phyloP scores from a whole-genome alignment of 1,140 invertebrate genomes.

The Scaptomyza hsui region DNA sequence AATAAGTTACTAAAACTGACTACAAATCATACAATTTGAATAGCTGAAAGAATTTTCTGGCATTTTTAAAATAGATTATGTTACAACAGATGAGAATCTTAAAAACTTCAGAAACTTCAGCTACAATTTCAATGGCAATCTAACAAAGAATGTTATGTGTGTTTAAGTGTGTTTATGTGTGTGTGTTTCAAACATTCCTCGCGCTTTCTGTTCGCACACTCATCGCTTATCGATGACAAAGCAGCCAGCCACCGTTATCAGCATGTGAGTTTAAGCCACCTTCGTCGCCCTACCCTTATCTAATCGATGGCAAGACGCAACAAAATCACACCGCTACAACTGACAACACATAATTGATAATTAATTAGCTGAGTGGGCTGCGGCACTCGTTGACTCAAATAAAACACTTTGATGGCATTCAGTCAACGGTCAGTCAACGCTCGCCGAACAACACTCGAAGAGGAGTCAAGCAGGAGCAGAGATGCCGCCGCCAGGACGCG shows the following conservation, averaged over 20 bases:
- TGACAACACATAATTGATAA: slow-evolving; percentile 64
- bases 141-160: not conserved
- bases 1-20: not conserved
- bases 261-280: slow-evolving; percentile 26
- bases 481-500: slow-evolving; percentile 71
- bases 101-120: no score
- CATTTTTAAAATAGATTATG: no score
- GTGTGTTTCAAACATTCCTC: not conserved
- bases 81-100: no score
- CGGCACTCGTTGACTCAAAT: slow-evolving; percentile 34
- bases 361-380: slow-evolving; percentile 56
- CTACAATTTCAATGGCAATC: no score
- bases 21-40: not conserved
- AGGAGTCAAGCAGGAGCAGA: not conserved
- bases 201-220: not conserved
- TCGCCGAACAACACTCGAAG: slow-evolving; percentile 26
- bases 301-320: slow-evolving; percentile 50
- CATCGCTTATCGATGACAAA: slow-evolving; percentile 43
- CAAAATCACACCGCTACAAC: slow-evolving; percentile 60
- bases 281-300: slow-evolving; percentile 45
- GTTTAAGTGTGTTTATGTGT: not conserved
- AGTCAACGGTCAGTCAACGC: slow-evolving; percentile 43
- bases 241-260: slow-evolving; percentile 2
- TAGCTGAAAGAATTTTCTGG: no score
- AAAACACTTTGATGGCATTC: slow-evolving; percentile 38